Evolutionary conservation across 2,888 invertebrate genomes (phyloP).

Genomic region (Cheilosia urbana): DNA sequence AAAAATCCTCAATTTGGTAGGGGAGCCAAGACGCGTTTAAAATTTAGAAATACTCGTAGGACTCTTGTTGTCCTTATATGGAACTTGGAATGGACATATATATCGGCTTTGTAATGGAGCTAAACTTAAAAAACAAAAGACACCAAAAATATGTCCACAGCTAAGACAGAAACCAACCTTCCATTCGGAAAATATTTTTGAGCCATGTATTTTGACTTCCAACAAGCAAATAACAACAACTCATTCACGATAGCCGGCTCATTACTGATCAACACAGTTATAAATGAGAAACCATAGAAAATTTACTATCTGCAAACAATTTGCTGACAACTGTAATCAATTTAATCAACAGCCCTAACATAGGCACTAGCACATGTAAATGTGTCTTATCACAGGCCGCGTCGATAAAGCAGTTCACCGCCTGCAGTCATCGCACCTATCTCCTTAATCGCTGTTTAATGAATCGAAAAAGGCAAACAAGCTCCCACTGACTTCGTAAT

Average conservation of each 20-base stretch:
- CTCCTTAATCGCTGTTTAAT: slow-evolving; percentile 63
- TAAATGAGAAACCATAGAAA: slow-evolving; percentile 5
- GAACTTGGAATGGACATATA: too few relatives aligned
- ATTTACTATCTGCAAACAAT: background rate
- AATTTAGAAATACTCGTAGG: too few relatives aligned
- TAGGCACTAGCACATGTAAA: slow-evolving; percentile 33
- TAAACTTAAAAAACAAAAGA: too few relatives aligned
- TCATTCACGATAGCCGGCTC: background rate
- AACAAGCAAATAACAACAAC: background rate
- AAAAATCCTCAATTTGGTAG: too few relatives aligned
- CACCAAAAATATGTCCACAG: too few relatives aligned
- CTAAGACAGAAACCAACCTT: too few relatives aligned
- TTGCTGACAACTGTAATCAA: slow-evolving; percentile 23
- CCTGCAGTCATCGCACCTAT: background rate
- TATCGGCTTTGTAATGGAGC: too few relatives aligned
- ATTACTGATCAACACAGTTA: background rate
- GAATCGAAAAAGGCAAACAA: slow-evolving; percentile 51
- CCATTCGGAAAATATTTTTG: too few relatives aligned
- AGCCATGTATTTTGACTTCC: background rate
- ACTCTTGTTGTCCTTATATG: too few relatives aligned
- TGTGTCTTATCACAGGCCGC: background rate
- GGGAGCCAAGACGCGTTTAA: too few relatives aligned
- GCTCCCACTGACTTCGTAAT: slow-evolving; percentile 18
- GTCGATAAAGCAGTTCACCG: slow-evolving; percentile 43
- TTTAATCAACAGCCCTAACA: slow-evolving; percentile 25